Percentiles rank a stretch among this genome's conserved stretches.
Evolutionary conservation across 1,140 invertebrate species (phyloP).

Genomic region (Triops cancriformis): DNA sequence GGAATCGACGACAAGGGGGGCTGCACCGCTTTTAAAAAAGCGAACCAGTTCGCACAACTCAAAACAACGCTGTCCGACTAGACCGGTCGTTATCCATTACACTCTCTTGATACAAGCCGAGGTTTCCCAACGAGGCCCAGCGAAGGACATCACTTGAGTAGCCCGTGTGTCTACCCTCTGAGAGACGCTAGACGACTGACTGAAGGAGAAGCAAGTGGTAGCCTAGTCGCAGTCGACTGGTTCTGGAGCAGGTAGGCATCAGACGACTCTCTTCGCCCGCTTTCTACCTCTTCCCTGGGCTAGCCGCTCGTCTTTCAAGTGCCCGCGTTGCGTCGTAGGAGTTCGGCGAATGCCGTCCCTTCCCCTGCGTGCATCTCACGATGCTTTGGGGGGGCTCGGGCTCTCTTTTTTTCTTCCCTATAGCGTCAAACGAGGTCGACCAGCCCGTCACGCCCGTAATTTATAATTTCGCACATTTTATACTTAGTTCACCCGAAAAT

Average conservation of each 20-base stretch:
- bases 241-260: neutral
- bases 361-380: neutral
- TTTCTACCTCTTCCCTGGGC: neutral
- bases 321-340: slow-evolving; percentile 8
- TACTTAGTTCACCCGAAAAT: no score
- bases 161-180: neutral
- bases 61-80: neutral
- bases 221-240: neutral
- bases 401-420: neutral
- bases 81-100: neutral
- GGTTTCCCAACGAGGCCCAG: neutral
- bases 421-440: neutral
- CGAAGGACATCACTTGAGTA: neutral
- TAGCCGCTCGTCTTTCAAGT: neutral
- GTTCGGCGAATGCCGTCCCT: neutral
- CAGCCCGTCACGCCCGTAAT: neutral
- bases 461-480: neutral
- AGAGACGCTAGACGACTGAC: neutral
- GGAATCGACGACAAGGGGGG: neutral
- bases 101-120: neutral
- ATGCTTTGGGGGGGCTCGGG: neutral
- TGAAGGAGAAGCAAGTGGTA: neutral
- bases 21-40: neutral
- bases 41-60: neutral
- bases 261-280: neutral